These are phyloP conservation scores for Entomobrya proxima DNA, from an alignment of 2,888 invertebrate species.

Conservation along the genomic window DNA sequence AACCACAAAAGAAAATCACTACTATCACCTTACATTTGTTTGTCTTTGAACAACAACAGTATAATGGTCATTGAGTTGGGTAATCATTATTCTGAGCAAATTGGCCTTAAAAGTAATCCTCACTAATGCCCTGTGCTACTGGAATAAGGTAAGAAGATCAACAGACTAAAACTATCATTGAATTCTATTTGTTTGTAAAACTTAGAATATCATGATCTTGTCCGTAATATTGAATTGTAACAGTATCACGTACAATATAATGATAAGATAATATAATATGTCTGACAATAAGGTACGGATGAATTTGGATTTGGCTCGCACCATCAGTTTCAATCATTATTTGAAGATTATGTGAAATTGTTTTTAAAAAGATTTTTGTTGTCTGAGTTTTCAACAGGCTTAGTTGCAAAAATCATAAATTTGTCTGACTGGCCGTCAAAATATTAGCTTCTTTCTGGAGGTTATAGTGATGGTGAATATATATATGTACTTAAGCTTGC, in stretches of 20 bases:
- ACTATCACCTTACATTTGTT: constrained; percentile 41
- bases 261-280: constrained; percentile 7
- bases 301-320: constrained; percentile 39
- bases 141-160: constrained; percentile 5
- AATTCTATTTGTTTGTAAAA: constrained; percentile 34
- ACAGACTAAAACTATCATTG: constrained; percentile 43
- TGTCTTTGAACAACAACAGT: constrained; percentile 3
- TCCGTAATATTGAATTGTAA: constrained; percentile 22
- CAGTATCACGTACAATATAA: constrained; percentile 38
- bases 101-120: constrained; percentile 56
- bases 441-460: no score
- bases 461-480: no score
- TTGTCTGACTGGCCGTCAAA: no score
- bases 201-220: constrained; percentile 21
- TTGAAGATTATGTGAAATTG: background rate
- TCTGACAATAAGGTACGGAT: background rate
- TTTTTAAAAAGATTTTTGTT: background rate
- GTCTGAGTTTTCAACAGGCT: background rate
- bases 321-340: constrained; percentile 50
- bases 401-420: background rate
- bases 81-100: constrained; percentile 59
- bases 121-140: constrained; percentile 11
- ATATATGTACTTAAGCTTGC: no score
- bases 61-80: background rate
- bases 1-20: constrained; percentile 62